These are phyloP conservation scores for Nyctalus aviator DNA, from an alignment of 2,797 vertebrate genomes.

Conservation along the genomic window DNA sequence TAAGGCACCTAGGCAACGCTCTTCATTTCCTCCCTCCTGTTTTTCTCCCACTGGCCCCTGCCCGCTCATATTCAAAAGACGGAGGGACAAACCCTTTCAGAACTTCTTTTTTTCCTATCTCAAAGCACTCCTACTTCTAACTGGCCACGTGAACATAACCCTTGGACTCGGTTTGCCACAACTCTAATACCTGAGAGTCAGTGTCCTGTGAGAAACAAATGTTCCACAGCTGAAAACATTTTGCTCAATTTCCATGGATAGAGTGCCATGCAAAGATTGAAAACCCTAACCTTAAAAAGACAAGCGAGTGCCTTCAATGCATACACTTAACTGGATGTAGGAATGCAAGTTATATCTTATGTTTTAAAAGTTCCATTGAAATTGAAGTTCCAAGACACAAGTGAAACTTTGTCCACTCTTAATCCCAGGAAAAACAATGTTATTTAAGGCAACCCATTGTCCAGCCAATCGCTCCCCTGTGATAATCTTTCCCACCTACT, in stretches of 20 bases:
- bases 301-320: not conserved
- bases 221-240: constrained; percentile 9
- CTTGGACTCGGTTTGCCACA: not conserved
- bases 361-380: not conserved
- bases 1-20: not conserved
- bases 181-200: not conserved
- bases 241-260: not conserved
- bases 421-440: constrained; percentile 45
- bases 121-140: not conserved
- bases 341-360: not conserved
- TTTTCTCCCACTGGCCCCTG: not conserved
- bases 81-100: not conserved
- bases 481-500: constrained; percentile 40
- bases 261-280: not conserved
- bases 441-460: constrained; percentile 27
- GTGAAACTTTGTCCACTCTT: constrained; percentile 29
- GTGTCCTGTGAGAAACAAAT: not conserved
- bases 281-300: constrained; percentile 9
- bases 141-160: not conserved
- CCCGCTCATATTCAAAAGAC: not conserved
- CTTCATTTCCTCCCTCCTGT: not conserved
- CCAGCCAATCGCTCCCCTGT: not conserved
- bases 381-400: constrained; percentile 24
- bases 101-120: not conserved
- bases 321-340: not conserved